A percentile compares a stretch with the other conserved stretches of the same genome.
Evolutionary conservation across 2,113 vertebrate genomes (phyloP).

Genomic region (Prionailurus bengalensis): DNA sequence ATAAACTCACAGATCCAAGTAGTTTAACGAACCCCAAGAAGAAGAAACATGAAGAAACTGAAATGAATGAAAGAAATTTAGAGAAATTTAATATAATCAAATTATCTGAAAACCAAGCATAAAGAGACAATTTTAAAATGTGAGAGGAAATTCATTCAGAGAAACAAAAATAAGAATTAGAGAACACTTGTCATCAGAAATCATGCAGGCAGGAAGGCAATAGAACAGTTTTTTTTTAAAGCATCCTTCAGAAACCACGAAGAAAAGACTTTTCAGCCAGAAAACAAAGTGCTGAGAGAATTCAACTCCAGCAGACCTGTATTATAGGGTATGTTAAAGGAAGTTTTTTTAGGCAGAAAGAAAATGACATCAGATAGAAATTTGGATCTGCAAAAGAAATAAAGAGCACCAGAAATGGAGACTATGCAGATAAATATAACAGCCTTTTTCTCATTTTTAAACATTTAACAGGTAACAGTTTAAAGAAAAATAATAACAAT

Average conservation of each 20-base stretch:
- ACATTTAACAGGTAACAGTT: neutral
- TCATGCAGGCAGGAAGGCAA: neutral
- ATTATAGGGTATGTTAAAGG: neutral
- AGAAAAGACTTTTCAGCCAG: neutral
- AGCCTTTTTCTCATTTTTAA: neutral
- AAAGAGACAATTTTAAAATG: slow-evolving; percentile 14
- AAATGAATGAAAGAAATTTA: neutral
- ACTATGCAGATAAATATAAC: neutral
- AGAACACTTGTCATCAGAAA: neutral
- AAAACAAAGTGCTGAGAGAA: neutral
- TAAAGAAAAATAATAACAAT: neutral
- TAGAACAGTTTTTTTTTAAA: neutral
- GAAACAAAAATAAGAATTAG: neutral
- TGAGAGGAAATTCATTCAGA: neutral
- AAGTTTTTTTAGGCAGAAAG: neutral
- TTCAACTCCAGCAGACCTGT: neutral
- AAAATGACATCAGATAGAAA: neutral
- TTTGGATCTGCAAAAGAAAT: neutral
- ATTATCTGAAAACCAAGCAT: neutral
- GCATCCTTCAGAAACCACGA: neutral
- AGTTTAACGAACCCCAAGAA: neutral
- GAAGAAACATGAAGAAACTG: neutral
- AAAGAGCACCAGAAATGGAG: neutral
- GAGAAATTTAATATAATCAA: neutral
- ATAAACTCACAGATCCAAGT: neutral